Evolutionary conservation across 2,113 vertebrate genomes (phyloP).

Genomic region (Syngnathoides biaculeatus): DNA sequence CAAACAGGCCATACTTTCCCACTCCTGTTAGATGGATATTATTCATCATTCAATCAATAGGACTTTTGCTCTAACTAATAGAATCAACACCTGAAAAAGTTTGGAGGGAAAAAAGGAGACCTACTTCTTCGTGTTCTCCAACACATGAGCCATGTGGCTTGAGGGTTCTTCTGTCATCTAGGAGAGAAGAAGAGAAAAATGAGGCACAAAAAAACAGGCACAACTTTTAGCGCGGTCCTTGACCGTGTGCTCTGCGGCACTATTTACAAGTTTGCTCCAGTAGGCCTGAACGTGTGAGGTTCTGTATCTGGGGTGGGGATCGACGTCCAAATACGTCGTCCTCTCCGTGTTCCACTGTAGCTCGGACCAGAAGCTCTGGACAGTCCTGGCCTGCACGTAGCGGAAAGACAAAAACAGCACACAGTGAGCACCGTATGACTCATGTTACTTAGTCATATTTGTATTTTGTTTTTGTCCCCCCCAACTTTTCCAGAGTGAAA

Average conservation of each 20-base stretch:
- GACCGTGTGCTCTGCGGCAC: background rate
- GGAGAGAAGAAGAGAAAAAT: background rate
- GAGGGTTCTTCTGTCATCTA: conserved; percentile 54
- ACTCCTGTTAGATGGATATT: too few relatives aligned
- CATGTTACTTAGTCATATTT: background rate
- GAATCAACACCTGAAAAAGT: background rate
- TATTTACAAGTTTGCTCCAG: conserved; percentile 67
- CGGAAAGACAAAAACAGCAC: conserved; percentile 1
- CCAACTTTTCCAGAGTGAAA: too few relatives aligned
- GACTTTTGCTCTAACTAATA: too few relatives aligned
- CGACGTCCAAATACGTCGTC: conserved; percentile 75
- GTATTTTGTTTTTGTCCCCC: too few relatives aligned
- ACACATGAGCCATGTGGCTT: conserved; percentile 72
- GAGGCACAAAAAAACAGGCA: too few relatives aligned
- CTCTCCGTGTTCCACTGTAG: conserved; percentile 82
- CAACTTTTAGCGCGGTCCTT: too few relatives aligned
- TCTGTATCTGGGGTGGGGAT: conserved; percentile 77
- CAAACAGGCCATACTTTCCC: too few relatives aligned
- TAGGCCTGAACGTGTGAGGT: conserved; percentile 71
- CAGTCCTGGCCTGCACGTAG: conserved; percentile 65
- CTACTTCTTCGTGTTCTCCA: conserved; percentile 87
- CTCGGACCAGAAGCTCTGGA: conserved; percentile 87
- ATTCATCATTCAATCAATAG: too few relatives aligned
- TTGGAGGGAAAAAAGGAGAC: conserved; percentile 51
- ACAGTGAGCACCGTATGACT: background rate